A percentile compares a stretch with the other conserved stretches of the same genome.
These are phyloP conservation scores for Ascaphus truei DNA, from an alignment of 2,113 vertebrate genomes.

Conservation along the genomic window DNA sequence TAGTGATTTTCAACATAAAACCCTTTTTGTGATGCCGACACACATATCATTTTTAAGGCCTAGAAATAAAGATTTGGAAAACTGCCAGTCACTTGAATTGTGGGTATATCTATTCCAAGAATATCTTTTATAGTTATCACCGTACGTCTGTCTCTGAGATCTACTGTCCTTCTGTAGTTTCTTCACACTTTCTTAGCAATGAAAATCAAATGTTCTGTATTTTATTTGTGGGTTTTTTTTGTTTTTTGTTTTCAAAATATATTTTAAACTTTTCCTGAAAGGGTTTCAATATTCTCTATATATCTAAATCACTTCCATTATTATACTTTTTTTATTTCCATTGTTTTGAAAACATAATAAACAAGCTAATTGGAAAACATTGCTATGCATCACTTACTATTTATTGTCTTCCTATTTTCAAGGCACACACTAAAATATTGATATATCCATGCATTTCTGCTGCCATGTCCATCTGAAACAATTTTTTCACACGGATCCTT, in stretches of 20 bases:
- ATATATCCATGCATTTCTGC: no score
- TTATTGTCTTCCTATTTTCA: not conserved
- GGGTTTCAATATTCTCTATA: no score
- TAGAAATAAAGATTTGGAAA: conserved; percentile 59
- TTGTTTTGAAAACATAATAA: conserved; percentile 8
- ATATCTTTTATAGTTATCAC: conserved; percentile 57
- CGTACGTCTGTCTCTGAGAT: conserved; percentile 50
- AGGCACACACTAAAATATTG: no score
- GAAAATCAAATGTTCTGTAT: conserved; percentile 46
- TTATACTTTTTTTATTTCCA: conserved; percentile 40
- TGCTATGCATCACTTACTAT: not conserved
- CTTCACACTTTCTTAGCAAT: conserved; percentile 36
- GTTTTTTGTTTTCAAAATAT: conserved; percentile 8
- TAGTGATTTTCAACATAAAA: conserved; percentile 53
- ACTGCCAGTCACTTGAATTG: conserved; percentile 58
- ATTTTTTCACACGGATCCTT: no score
- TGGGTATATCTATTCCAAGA: conserved; percentile 53
- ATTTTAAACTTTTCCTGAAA: conserved; percentile 35
- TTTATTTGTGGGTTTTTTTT: conserved; percentile 38
- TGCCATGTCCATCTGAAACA: no score
- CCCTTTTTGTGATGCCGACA: conserved; percentile 41
- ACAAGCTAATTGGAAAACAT: conserved; percentile 13
- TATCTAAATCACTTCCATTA: no score
- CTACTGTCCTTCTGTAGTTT: conserved; percentile 47
- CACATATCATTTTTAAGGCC: conserved; percentile 60